Conservation (phyloP, 2,888 invertebrate species). For the Campopleginae sp. region DNA sequence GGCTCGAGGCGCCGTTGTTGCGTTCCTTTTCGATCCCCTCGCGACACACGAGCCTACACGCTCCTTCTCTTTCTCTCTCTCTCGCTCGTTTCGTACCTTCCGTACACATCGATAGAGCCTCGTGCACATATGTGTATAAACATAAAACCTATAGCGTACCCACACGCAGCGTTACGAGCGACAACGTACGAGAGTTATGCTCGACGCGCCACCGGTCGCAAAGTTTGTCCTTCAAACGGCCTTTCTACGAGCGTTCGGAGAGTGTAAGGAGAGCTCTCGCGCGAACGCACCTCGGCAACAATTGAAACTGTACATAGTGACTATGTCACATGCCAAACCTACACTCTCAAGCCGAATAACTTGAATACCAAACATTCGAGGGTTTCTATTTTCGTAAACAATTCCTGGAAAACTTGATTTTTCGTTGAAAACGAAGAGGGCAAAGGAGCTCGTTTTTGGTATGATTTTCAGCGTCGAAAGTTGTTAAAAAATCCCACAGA, state of each 20-base stretch:
- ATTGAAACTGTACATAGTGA: conserved; percentile 30
- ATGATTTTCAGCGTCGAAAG: background rate
- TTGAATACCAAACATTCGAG: background rate
- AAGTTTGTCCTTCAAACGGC: conserved; percentile 82
- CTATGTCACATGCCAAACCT: background rate
- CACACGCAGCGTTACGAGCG: conserved; percentile 53
- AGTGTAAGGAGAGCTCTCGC: conserved; percentile 45
- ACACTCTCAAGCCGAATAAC: background rate
- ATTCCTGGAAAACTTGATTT: background rate
- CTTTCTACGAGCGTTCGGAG: conserved; percentile 76
- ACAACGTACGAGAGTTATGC: conserved; percentile 55
- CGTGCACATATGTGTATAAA: background rate
- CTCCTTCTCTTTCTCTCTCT: background rate
- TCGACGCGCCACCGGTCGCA: conserved; percentile 75
- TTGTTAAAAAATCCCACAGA: background rate
- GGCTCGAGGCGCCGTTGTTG: conserved; percentile 33
- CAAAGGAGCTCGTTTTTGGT: background rate
- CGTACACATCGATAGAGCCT: background rate
- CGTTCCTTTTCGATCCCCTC: conserved; percentile 6
- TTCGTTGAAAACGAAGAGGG: background rate
- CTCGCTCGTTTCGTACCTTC: conserved; percentile 32
- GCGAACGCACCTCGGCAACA: conserved; percentile 40
- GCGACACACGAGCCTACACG: conserved; percentile 7
- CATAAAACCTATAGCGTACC: conserved; percentile 21
- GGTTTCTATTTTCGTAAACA: background rate